These are phyloP conservation scores for Syngnathus scovelli DNA, from an alignment of 2,113 vertebrate genomes.

Conservation along the genomic window DNA sequence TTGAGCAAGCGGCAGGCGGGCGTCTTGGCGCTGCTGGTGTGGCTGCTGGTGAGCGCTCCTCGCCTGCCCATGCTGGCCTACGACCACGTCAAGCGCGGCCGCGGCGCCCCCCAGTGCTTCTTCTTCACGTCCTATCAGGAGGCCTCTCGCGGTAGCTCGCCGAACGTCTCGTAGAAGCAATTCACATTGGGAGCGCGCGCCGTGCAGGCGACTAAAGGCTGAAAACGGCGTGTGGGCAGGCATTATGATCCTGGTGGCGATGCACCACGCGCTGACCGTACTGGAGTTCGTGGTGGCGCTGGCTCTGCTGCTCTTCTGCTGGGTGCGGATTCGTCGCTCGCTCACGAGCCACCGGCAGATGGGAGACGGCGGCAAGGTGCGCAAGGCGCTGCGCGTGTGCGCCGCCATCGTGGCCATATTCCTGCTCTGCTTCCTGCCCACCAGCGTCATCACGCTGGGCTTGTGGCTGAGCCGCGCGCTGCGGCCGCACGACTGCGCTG, in stretches of 20 bases:
- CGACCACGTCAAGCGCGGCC: constrained; percentile 28
- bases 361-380: constrained; percentile 42
- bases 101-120: constrained; percentile 56
- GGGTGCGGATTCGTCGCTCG: constrained; percentile 53
- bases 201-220: neutral
- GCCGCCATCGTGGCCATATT: constrained; percentile 51
- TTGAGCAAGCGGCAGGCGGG: constrained; percentile 42
- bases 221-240: neutral
- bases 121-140: constrained; percentile 58
- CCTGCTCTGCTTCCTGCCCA: constrained; percentile 67
- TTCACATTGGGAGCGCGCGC: too few relatives aligned
- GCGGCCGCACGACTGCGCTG: constrained; percentile 28
- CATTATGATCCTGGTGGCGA: constrained; percentile 44
- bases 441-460: constrained; percentile 53
- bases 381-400: constrained; percentile 59
- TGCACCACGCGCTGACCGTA: constrained; percentile 57
- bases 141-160: neutral
- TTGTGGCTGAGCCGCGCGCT: constrained; percentile 27
- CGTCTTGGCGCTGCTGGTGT: constrained; percentile 34
- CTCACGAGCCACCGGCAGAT: constrained; percentile 37
- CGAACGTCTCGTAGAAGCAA: too few relatives aligned
- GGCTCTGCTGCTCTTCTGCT: constrained; percentile 62
- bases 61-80: constrained; percentile 62
- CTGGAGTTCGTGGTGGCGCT: constrained; percentile 50
- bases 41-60: constrained; percentile 57